phyloP scores from a whole-genome alignment of 2,113 vertebrate species.

The Strix uralensis region DNA sequence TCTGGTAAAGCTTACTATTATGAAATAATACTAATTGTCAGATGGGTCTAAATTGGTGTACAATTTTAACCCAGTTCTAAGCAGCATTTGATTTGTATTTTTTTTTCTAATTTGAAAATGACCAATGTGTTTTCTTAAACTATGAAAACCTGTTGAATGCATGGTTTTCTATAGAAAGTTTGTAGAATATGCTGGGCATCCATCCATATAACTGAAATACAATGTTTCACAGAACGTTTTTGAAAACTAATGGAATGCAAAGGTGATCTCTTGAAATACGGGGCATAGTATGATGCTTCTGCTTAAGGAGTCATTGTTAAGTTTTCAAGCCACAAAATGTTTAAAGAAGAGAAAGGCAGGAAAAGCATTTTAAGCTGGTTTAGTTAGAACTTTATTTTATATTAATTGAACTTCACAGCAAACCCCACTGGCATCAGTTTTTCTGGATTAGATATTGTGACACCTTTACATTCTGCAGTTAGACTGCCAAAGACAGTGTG shows the following conservation, averaged over 20 bases:
- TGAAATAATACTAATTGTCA: background rate
- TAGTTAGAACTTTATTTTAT: background rate
- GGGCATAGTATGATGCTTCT: background rate
- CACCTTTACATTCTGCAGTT: background rate
- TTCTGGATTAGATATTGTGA: background rate
- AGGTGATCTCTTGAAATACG: background rate
- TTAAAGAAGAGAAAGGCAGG: background rate
- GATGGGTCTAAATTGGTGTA: background rate
- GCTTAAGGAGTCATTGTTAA: background rate
- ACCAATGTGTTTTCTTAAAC: background rate
- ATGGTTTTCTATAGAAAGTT: background rate
- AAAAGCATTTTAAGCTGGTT: background rate
- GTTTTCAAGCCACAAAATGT: background rate
- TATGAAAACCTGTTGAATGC: background rate
- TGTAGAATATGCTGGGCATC: background rate
- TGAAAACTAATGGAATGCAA: background rate
- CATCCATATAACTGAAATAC: background rate
- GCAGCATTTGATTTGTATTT: background rate
- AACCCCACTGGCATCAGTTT: background rate
- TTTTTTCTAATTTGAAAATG: background rate
- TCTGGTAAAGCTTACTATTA: background rate
- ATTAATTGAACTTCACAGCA: background rate
- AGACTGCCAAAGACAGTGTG: background rate
- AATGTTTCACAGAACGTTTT: background rate
- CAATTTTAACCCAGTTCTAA: background rate